phyloP scores from a whole-genome alignment of 1,140 invertebrate genomes.

The Cardiocondyla obscurior region DNA sequence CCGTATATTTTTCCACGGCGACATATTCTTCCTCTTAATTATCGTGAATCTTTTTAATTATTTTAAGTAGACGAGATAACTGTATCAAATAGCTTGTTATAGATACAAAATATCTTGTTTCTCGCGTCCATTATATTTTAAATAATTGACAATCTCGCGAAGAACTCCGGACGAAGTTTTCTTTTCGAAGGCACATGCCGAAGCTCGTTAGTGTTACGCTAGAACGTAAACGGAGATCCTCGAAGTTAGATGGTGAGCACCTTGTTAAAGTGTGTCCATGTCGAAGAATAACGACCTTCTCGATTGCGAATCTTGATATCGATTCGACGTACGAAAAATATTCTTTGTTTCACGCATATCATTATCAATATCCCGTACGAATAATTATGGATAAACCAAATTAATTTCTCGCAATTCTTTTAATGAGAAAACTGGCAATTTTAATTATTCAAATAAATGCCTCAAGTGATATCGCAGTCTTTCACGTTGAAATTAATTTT shows the following conservation, averaged over 20 bases:
- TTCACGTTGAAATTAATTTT: not conserved
- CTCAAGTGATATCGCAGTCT: not conserved
- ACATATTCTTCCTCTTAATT: not conserved
- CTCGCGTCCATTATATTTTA: not conserved
- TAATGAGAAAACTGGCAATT: not conserved
- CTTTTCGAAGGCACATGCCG: not conserved
- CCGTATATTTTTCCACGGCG: not conserved
- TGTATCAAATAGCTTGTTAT: not conserved
- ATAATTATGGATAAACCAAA: not conserved
- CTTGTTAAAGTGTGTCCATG: constrained; percentile 68
- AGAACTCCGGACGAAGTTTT: not conserved
- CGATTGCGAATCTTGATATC: constrained; percentile 61
- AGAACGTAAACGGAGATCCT: constrained; percentile 62
- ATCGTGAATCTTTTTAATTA: not conserved
- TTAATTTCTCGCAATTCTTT: not conserved
- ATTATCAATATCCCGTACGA: not conserved
- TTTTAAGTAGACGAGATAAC: not conserved
- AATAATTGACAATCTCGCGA: constrained; percentile 20
- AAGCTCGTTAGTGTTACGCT: constrained; percentile 56
- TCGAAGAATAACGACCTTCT: constrained; percentile 53
- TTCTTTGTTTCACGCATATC: not conserved
- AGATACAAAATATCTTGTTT: not conserved
- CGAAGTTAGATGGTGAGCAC: constrained; percentile 44
- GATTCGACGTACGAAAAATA: constrained; percentile 7
- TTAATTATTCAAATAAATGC: not conserved